Conservation (phyloP, 2,888 invertebrate species). For the Tineola bisselliella region DNA sequence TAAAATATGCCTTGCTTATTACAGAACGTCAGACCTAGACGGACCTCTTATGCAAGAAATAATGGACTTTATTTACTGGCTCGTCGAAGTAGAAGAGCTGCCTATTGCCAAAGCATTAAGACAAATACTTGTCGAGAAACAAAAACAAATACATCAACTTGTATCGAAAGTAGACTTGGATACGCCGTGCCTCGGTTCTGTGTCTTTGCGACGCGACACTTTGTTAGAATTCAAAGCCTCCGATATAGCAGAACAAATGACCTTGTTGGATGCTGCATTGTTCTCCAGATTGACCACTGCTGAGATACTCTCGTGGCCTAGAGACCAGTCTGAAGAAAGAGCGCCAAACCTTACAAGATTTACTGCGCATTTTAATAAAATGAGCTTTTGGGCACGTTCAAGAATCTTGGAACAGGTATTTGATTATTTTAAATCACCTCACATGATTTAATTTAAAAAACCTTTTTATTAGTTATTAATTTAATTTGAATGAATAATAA, state of each 20-base stretch:
- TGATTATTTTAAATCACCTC: no score
- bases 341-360: conserved; percentile 97
- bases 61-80: conserved; percentile 93
- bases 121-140: conserved; percentile 91
- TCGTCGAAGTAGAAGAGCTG: conserved; percentile 91
- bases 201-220: conserved; percentile 63
- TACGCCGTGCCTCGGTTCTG: conserved; percentile 48
- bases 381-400: conserved; percentile 98
- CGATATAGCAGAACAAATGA: conserved; percentile 98
- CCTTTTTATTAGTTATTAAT: no score
- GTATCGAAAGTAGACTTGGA: conserved; percentile 30
- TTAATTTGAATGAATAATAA: no score
- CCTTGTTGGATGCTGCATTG: conserved; percentile 91
- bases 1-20: conserved; percentile 15
- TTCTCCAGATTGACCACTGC: conserved; percentile 97
- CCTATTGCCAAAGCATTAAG: conserved; percentile 90
- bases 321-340: conserved; percentile 96
- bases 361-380: conserved; percentile 99
- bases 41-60: conserved; percentile 81
- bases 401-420: conserved; percentile 84
- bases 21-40: conserved; percentile 85
- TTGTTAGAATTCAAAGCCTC: conserved; percentile 93
- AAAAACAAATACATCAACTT: conserved; percentile 67
- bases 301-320: conserved; percentile 96
- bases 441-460: not conserved